Base-by-base conservation (phyloP, 1,140 invertebrate species). In the Steinernema feltiae region DNA sequence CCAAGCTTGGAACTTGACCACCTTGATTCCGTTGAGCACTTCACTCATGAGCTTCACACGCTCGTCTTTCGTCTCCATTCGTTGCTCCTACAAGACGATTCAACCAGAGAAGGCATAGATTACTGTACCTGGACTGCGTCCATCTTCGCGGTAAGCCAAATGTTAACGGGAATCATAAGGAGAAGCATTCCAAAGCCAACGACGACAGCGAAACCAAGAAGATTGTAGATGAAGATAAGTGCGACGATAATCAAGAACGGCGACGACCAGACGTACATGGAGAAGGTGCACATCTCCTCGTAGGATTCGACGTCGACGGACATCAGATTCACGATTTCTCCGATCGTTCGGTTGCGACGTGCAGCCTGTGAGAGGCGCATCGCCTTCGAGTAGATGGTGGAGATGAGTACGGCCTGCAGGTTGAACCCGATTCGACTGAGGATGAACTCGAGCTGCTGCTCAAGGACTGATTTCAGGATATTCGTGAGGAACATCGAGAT, bases 261-360 rank as follows among this genome's bases (percentile, higher is more conserved):
- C 12, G 84, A 73, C 15, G 84, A 86, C 84, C 84, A 86, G 32
- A 87, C 73, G 15, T 86, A 69, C 84, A 85, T 86, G 17, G 89
- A 79, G 80, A 88, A 90, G 1, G 87, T 88, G 79, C 86, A 88
- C 71, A 89, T 81, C 72, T 41, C 35, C 35, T 41, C 35, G 24
- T 15, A 63, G 24, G 53, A 15, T 15, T 63, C 53, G 12, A 63
- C 87, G 86, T 90, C 90, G 0, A 90, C 88, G 0, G 90, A 87
- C 89, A 90, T 90, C 48, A 90, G 76, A 79, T 90, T 90, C 0
- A 89, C 89, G 72, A 91, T 90, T 80, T 90, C 89, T n/a, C 90
- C 90, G 18, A 89, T 87, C 2, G 90, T 90, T n/a, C 88, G 86
- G n/a, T 83, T 80, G 78, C 86, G 87, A 24, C 87, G 81, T 0